Evolutionary conservation across 1,140 invertebrate species (phyloP).

Genomic region (Ostrea denselamellosa): DNA sequence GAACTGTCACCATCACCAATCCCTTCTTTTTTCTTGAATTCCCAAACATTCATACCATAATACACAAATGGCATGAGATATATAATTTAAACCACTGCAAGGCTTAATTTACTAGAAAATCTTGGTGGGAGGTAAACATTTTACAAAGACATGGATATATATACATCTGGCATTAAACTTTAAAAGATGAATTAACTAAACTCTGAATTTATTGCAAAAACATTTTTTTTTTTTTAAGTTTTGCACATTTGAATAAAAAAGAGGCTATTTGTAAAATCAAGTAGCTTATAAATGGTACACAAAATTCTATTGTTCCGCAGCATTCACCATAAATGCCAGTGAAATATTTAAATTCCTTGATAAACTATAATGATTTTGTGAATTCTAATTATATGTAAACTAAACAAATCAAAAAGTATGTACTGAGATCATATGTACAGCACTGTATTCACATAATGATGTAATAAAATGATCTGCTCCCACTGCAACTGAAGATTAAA

Average conservation of each 20-base stretch:
- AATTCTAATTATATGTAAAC: neutral
- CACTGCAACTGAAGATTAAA: too few species aligned
- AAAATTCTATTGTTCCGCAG: neutral
- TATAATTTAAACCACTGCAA: neutral
- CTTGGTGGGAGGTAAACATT: neutral
- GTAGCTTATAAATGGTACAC: neutral
- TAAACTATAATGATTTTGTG: neutral
- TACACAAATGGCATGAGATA: neutral
- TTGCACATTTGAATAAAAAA: neutral
- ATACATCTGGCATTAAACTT: neutral
- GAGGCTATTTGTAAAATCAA: too few species aligned
- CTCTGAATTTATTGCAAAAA: neutral
- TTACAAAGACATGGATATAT: neutral
- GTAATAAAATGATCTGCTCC: too few species aligned
- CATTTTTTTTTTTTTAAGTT: neutral
- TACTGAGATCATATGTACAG: too few species aligned
- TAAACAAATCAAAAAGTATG: too few species aligned
- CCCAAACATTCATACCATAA: neutral
- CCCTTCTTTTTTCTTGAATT: neutral
- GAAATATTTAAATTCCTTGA: slow-evolving; percentile 4
- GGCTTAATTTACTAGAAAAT: neutral
- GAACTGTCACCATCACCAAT: neutral
- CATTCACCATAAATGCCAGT: neutral
- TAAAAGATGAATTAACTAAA: neutral
- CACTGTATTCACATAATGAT: too few species aligned